phyloP scores from a whole-genome alignment of 2,888 invertebrate genomes.

The Crepidodera aurea region DNA sequence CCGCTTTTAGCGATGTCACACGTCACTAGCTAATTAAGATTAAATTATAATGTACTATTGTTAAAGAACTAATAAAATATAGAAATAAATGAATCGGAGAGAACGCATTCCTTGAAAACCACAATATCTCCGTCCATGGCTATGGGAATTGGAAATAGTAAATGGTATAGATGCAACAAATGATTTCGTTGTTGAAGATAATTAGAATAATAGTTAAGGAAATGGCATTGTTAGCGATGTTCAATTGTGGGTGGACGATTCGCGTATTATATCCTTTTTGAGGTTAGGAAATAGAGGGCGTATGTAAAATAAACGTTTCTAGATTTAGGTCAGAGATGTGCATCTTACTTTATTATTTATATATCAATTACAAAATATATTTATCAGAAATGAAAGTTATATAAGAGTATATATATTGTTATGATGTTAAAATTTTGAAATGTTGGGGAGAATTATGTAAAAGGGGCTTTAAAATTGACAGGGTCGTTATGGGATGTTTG shows the following conservation, averaged over 20 bases:
- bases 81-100: too few species aligned
- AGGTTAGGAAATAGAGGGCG: conserved; percentile 6
- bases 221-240: conserved; percentile 20
- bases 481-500: too few species aligned
- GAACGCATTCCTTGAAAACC: too few species aligned
- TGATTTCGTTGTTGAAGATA: conserved; percentile 19
- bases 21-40: too few species aligned
- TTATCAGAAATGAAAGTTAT: background rate
- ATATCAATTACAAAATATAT: background rate
- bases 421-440: too few species aligned
- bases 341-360: background rate
- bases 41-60: too few species aligned
- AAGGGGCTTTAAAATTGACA: too few species aligned
- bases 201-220: conserved; percentile 22
- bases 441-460: too few species aligned
- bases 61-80: too few species aligned
- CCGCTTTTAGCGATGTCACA: too few species aligned
- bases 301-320: background rate
- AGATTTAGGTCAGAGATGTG: conserved; percentile 8
- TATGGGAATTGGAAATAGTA: conserved; percentile 3
- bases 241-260: conserved; percentile 21
- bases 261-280: conserved; percentile 19
- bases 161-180: conserved; percentile 11
- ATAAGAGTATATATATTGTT: background rate
- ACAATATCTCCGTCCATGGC: background rate